Evolutionary conservation across 2,888 invertebrate species (phyloP), one percentile per base, ranked within the genome.

Genomic region (Ophion costatus): DNA sequence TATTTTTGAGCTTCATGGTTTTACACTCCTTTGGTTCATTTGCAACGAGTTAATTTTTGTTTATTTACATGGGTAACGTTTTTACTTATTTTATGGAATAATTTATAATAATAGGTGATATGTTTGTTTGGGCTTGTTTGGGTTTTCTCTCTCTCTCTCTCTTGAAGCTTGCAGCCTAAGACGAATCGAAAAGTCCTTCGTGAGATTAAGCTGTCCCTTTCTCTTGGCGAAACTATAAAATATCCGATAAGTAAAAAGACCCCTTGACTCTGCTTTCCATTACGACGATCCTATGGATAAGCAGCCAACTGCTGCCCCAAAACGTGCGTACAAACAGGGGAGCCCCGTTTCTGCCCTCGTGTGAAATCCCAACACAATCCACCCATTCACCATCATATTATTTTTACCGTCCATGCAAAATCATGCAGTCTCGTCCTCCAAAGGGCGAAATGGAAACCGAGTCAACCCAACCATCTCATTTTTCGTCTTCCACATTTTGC

Each of bases 221-320:
- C 88, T 88, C 80, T 87, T 85, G 81, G 86, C 84, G 88, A 81
- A 89, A 90, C 91, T 91, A 92, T 92, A 92, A 92, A 92, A 87
- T 89, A 90, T 88, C 89, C 86, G 87, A 75, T 82, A 82, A 89
- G 87, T 90, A 88, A 90, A 87, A 84, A 78, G 61, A 56, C 81
- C 80, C 73, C 84, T 76, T 81, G 86, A 86, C 85, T 87, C 86
- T 87, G 85, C 87, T 88, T 90, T 90, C 90, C 90, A 91, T 92
- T 91, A 91, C 89, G 87, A 59, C 88, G 89, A 91, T 91, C 90
- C 90, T 87, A 80, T 86, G 90, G 90, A 92, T 91, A 91, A 92
- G 90, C 90, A 91, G 88, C 84, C 86, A 84, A 88, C 88, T 74
- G 83, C 86, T 85, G 84, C 87, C 75, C 82, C 74, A 45, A 80